Evolutionary conservation across 2,888 invertebrate genomes (phyloP).

Genomic region (Phasia obesa): DNA sequence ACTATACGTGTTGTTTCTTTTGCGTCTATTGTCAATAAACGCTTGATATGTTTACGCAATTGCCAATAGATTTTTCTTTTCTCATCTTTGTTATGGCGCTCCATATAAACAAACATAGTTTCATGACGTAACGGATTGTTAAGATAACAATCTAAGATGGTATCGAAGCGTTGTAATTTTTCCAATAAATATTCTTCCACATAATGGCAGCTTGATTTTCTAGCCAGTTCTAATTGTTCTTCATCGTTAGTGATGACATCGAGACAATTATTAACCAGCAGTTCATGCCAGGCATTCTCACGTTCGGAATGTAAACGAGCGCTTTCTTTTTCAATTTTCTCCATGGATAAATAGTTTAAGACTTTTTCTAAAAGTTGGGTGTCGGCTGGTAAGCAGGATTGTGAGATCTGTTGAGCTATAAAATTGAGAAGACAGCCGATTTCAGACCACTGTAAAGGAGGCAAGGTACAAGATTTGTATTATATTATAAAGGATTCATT

Average conservation of each 20-base stretch:
- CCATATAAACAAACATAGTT: conserved; percentile 85
- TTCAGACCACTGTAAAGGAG: conserved; percentile 80
- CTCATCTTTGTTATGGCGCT: conserved; percentile 81
- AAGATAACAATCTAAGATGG: conserved; percentile 87
- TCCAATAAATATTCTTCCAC: conserved; percentile 89
- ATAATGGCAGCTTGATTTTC: conserved; percentile 87
- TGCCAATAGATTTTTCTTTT: conserved; percentile 83
- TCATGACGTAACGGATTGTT: conserved; percentile 85
- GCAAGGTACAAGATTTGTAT: neutral
- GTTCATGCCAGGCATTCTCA: conserved; percentile 88
- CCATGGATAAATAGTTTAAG: conserved; percentile 85
- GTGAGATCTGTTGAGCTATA: conserved; percentile 86
- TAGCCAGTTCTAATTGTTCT: conserved; percentile 85
- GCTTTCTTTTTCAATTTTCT: conserved; percentile 80
- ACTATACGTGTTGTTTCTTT: conserved; percentile 86
- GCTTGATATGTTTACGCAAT: conserved; percentile 82
- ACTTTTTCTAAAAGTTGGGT: conserved; percentile 85
- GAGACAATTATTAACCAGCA: conserved; percentile 86
- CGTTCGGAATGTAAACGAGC: conserved; percentile 86
- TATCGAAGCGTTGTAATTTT: conserved; percentile 85
- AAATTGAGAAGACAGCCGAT: conserved; percentile 86
- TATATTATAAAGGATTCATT: neutral
- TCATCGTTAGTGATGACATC: conserved; percentile 84
- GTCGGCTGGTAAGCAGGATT: conserved; percentile 81
- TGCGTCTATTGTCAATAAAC: conserved; percentile 85